Percentiles rank a stretch among this genome's conserved stretches.
Evolutionary conservation across 2,113 vertebrate genomes (phyloP).

Genomic region (Varanus komodoensis): DNA sequence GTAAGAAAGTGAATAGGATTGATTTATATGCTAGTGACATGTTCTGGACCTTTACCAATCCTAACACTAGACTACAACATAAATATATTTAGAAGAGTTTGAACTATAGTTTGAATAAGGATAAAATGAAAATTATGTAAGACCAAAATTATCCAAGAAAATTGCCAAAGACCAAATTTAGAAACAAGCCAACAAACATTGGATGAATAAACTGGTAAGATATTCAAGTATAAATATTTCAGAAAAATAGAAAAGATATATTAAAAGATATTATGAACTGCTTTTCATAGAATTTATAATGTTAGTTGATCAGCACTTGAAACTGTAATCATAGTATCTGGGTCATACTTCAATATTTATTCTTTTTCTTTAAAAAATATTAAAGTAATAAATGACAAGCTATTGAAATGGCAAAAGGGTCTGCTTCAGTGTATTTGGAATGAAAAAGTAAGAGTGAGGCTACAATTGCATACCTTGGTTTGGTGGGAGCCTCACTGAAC

Average conservation of each 20-base stretch:
- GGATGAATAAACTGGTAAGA: neutral
- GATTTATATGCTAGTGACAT: neutral
- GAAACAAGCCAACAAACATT: neutral
- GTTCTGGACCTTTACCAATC: neutral
- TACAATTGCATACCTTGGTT: too few relatives aligned
- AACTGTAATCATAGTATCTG: neutral
- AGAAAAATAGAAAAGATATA: neutral
- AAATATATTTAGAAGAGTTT: neutral
- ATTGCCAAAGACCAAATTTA: neutral
- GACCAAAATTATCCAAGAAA: neutral
- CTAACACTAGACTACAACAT: too few relatives aligned
- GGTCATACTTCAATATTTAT: too few relatives aligned
- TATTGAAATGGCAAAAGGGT: too few relatives aligned
- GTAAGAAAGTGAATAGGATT: neutral
- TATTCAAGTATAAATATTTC: neutral
- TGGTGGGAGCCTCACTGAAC: too few relatives aligned
- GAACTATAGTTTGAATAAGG: too few relatives aligned
- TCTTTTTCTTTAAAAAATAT: too few relatives aligned
- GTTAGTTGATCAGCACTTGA: neutral
- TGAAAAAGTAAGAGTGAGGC: too few relatives aligned
- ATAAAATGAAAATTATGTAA: too few relatives aligned
- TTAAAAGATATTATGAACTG: neutral
- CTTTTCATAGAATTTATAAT: neutral
- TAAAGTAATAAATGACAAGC: too few relatives aligned
- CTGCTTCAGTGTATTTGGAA: too few relatives aligned